A percentile compares a stretch with the other conserved stretches of the same genome.
Conservation (phyloP, 2,888 invertebrate species). For the Cerastoderma edule region DNA sequence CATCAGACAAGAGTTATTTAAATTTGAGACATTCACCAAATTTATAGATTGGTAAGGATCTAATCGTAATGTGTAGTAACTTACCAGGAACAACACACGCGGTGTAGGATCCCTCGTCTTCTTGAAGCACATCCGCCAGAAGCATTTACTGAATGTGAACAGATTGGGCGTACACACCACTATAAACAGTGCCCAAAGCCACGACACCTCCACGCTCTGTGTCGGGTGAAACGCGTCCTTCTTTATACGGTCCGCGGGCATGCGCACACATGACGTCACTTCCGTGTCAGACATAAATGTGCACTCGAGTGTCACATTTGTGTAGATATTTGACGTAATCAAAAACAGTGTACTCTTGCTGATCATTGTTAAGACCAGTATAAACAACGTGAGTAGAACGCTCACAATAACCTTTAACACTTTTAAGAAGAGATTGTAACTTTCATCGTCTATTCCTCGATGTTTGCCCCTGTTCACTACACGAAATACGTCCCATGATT, state of each 20-base stretch:
- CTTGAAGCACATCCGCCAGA: conserved; percentile 83
- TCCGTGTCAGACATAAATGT: conserved; percentile 53
- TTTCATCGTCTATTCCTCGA: conserved; percentile 65
- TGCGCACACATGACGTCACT: conserved; percentile 67
- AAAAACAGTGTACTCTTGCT: conserved; percentile 91
- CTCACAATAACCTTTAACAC: conserved; percentile 88
- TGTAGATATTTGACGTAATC: conserved; percentile 74
- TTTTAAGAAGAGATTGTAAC: conserved; percentile 65
- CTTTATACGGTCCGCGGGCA: conserved; percentile 64
- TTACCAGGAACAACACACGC: conserved; percentile 63
- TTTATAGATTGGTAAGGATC: no score
- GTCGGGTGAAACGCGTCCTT: conserved; percentile 63
- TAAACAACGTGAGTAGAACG: conserved; percentile 92
- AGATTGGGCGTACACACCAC: conserved; percentile 82
- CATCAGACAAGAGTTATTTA: no score
- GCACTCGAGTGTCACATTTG: conserved; percentile 72
- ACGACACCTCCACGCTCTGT: conserved; percentile 76
- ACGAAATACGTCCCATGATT: conserved; percentile 75
- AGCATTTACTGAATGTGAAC: conserved; percentile 81
- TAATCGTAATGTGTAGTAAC: conserved; percentile 35
- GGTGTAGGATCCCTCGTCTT: conserved; percentile 71
- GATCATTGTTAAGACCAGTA: conserved; percentile 92
- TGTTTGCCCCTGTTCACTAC: conserved; percentile 62
- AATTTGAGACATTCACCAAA: no score
- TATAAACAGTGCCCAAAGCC: conserved; percentile 83